Percentiles rank a stretch among this genome's conserved stretches.
Evolutionary conservation across 1,140 invertebrate genomes (phyloP).

Genomic region (Drosophila santomea): DNA sequence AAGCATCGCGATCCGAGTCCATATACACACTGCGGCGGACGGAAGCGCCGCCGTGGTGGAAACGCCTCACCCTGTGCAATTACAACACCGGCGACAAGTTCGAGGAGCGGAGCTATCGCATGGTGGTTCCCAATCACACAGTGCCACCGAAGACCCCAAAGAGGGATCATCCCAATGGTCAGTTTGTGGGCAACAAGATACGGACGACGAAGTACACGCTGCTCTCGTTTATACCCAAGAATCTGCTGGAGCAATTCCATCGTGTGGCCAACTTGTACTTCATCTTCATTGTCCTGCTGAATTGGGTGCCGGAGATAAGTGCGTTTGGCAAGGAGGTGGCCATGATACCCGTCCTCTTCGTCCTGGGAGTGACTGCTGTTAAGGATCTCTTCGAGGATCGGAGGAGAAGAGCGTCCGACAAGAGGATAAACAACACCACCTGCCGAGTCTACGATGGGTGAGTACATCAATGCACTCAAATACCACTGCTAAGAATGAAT

Average conservation of each 20-base stretch:
- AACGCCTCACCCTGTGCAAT: constrained; percentile 87
- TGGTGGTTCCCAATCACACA: constrained; percentile 92
- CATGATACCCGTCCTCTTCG: constrained; percentile 97
- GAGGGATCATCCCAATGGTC: constrained; percentile 93
- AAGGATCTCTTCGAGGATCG: constrained; percentile 99
- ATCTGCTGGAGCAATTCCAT: constrained; percentile 98
- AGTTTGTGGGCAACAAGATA: constrained; percentile 92
- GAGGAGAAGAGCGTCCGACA: constrained; percentile 94
- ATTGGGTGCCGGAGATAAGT: constrained; percentile 97
- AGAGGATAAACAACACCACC: constrained; percentile 96
- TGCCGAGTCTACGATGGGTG: constrained; percentile 96
- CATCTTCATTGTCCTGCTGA: constrained; percentile 97
- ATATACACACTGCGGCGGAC: constrained; percentile 93
- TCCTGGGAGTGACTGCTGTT: constrained; percentile 97
- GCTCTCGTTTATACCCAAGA: constrained; percentile 97
- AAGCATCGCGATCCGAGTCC: constrained; percentile 91
- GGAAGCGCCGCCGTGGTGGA: constrained; percentile 89
- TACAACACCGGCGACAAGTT: constrained; percentile 85
- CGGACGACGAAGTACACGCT: constrained; percentile 98
- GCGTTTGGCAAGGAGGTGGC: constrained; percentile 98
- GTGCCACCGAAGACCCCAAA: constrained; percentile 91
- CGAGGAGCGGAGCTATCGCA: constrained; percentile 89
- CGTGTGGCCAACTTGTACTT: constrained; percentile 99
- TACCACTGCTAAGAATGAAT: too few species aligned
- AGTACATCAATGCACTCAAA: constrained; percentile 79